These are phyloP conservation scores for Microtus pennsylvanicus DNA, from an alignment of 2,113 vertebrate genomes.

Conservation along the genomic window DNA sequence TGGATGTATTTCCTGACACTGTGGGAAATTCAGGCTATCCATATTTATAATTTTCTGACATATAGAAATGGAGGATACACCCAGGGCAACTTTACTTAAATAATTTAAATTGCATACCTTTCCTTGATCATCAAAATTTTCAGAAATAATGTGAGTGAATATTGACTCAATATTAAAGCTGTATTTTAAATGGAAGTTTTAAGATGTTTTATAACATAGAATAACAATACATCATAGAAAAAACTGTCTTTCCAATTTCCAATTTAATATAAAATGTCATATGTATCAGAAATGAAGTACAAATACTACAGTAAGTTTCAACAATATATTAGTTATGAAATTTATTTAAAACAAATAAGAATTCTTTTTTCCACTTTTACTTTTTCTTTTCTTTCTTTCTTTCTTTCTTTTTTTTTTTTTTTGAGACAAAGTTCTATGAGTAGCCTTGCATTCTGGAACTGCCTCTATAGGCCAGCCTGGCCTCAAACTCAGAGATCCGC, in stretches of 20 bases:
- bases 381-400: too few species aligned
- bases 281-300: constrained; percentile 39
- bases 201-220: constrained; percentile 64
- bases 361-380: not conserved
- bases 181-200: constrained; percentile 64
- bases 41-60: constrained; percentile 72
- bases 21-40: constrained; percentile 65
- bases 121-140: constrained; percentile 64
- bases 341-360: not conserved
- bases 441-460: too few species aligned
- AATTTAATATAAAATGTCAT: constrained; percentile 68
- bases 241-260: constrained; percentile 49
- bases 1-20: constrained; percentile 75
- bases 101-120: constrained; percentile 75
- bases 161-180: constrained; percentile 76
- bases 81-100: constrained; percentile 71
- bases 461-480: too few species aligned
- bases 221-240: constrained; percentile 56
- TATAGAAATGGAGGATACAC: constrained; percentile 52
- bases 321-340: constrained; percentile 33
- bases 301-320: constrained; percentile 19
- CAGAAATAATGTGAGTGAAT: constrained; percentile 61
- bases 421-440: too few species aligned
- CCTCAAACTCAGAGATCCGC: too few species aligned
- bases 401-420: too few species aligned